Evolutionary conservation across 2,888 invertebrate species (phyloP).

Genomic region (Rhingia rostrata): DNA sequence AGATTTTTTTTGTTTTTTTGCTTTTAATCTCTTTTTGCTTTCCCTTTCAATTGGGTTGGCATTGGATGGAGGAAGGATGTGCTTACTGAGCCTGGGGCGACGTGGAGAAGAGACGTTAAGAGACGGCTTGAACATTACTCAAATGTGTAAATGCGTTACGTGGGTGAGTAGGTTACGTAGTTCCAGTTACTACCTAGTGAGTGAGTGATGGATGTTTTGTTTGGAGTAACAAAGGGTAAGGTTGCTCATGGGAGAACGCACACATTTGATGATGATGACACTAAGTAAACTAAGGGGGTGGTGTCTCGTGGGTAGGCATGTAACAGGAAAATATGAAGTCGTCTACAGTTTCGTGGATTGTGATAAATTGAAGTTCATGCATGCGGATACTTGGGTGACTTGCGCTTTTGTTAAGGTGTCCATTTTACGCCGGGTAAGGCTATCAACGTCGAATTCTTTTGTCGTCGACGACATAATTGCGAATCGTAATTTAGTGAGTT

Average conservation of each 20-base stretch:
- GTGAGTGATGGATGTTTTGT: conserved; percentile 28
- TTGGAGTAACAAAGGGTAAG: neutral
- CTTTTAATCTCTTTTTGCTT: conserved; percentile 24
- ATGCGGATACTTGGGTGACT: conserved; percentile 1
- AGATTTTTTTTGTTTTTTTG: conserved; percentile 25
- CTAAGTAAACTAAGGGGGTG: conserved; percentile 12
- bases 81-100: neutral
- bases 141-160: neutral
- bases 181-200: too few species aligned
- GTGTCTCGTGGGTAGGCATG: neutral
- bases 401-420: neutral
- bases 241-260: neutral
- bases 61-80: too few species aligned
- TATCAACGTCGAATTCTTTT: neutral
- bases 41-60: neutral
- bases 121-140: neutral
- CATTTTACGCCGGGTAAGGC: neutral
- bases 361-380: conserved; percentile 1
- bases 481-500: neutral
- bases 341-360: neutral
- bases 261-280: conserved; percentile 21
- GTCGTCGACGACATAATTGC: neutral
- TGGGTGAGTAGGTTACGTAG: neutral
- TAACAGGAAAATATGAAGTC: neutral
- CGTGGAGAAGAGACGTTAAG: conserved; percentile 3